Conservation (phyloP, 2,888 invertebrate genomes). For the Noctua comes region DNA sequence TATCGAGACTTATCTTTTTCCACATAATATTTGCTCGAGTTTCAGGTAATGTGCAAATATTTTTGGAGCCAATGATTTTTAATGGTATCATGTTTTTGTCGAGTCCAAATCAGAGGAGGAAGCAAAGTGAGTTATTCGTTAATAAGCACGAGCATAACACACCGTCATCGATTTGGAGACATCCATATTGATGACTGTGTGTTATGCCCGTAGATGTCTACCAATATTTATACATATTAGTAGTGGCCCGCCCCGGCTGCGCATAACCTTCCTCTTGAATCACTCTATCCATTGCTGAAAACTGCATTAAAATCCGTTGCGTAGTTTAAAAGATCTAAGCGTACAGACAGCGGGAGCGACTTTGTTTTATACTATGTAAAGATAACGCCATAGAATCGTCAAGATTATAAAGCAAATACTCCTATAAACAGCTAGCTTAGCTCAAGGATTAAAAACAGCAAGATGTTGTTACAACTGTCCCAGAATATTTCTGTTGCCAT, state of each 20-base stretch:
- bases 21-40: conserved; percentile 19
- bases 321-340: too few relatives aligned
- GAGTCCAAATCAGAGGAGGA: conserved; percentile 1
- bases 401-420: not conserved
- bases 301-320: too few relatives aligned
- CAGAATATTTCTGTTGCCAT: not conserved
- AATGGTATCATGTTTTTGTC: conserved; percentile 18
- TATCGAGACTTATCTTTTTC: conserved; percentile 20
- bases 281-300: too few relatives aligned
- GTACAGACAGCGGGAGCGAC: too few relatives aligned
- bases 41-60: conserved; percentile 36
- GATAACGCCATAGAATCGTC: not conserved
- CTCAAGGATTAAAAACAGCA: not conserved
- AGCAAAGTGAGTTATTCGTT: not conserved
- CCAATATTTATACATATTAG: not conserved
- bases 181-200: not conserved
- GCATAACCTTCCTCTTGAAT: too few relatives aligned
- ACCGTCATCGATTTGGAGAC: not conserved
- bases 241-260: too few relatives aligned
- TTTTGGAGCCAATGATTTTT: conserved; percentile 26
- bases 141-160: not conserved
- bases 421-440: not conserved
- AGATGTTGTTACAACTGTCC: not conserved
- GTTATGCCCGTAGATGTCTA: not conserved
- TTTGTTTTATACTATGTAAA: too few relatives aligned